Conservation (phyloP, 2,797 vertebrate genomes). For the Tenualosa thibaudeaui region DNA sequence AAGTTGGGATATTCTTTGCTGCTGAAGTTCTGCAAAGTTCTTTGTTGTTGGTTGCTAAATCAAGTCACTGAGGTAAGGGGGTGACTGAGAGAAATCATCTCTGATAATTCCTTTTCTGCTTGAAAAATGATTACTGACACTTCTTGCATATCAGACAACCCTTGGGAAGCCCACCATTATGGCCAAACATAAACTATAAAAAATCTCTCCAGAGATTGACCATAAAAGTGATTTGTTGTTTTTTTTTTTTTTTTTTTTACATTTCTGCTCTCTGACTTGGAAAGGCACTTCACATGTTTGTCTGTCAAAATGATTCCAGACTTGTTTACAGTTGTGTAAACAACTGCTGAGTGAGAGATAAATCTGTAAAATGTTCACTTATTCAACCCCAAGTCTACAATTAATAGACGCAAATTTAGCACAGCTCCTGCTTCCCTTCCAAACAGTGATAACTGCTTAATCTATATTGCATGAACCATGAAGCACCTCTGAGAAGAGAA, state of each 20-base stretch:
- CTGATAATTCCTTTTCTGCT: background rate
- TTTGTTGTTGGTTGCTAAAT: background rate
- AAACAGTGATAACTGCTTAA: conserved; percentile 16
- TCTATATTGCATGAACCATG: conserved; percentile 26
- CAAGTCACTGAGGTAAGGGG: background rate
- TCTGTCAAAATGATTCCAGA: conserved; percentile 17
- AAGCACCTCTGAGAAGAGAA: background rate
- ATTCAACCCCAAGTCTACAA: conserved; percentile 8
- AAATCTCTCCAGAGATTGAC: background rate
- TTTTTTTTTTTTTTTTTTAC: background rate
- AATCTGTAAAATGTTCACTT: background rate
- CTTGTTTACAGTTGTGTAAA: background rate
- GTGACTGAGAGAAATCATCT: background rate
- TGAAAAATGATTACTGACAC: background rate
- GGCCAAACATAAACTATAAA: background rate
- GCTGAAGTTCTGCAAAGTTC: background rate
- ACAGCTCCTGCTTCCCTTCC: conserved; percentile 6
- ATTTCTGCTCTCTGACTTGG: background rate
- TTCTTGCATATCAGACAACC: background rate
- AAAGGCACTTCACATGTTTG: background rate
- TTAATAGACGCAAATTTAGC: conserved; percentile 18
- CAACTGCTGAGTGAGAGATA: background rate
- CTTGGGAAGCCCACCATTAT: background rate
- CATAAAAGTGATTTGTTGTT: background rate
- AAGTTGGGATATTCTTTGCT: background rate